These are phyloP conservation scores for Siderastrea radians DNA, from an alignment of 92 coral and sea anemone genomes.

Conservation along the genomic window DNA sequence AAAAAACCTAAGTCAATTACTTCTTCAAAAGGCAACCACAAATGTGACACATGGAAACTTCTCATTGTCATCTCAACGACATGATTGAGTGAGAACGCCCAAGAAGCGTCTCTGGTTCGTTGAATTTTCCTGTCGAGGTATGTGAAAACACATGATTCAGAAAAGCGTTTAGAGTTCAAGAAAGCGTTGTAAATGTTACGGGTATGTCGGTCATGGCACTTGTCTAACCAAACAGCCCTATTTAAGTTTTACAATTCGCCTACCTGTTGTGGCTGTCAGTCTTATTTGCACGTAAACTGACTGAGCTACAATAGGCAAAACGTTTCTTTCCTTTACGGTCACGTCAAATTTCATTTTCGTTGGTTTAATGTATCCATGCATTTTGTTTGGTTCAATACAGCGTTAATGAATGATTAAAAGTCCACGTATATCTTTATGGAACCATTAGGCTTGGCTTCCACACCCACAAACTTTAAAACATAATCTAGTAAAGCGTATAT, in stretches of 20 bases:
- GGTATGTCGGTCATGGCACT: conserved; percentile 27
- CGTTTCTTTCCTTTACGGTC: background rate
- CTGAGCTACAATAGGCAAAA: background rate
- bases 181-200: background rate
- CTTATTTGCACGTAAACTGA: background rate
- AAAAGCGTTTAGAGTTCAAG: background rate
- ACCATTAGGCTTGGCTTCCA: background rate
- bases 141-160: background rate
- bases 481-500: too few relatives aligned
- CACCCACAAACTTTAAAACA: too few relatives aligned
- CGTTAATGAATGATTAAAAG: background rate
- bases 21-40: background rate
- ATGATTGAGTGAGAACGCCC: conserved; percentile 2
- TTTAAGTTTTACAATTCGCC: conserved; percentile 15
- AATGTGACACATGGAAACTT: conserved; percentile 12
- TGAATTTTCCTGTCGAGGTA: conserved; percentile 13
- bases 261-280: conserved; percentile 35
- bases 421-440: background rate
- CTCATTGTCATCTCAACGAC: background rate
- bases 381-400: background rate
- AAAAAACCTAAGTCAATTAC: background rate
- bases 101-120: background rate
- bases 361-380: background rate
- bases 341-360: background rate
- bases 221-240: conserved; percentile 22